Evolutionary conservation across 2,888 invertebrate genomes (phyloP).

Genomic region (Cryptus armator): DNA sequence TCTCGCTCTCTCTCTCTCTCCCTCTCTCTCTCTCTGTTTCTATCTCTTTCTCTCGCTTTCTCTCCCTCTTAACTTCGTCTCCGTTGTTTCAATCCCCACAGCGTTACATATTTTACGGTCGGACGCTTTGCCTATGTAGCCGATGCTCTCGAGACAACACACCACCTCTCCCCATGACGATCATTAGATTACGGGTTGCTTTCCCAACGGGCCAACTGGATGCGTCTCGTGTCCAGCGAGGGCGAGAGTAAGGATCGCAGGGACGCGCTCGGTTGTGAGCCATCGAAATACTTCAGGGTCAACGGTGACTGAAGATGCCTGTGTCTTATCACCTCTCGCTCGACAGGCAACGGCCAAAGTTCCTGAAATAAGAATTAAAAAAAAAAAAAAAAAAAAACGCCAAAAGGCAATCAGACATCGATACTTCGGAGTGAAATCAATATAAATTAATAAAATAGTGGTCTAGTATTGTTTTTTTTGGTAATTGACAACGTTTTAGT

Average conservation of each 20-base stretch:
- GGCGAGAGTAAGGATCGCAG: conserved; percentile 87
- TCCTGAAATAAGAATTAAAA: conserved; percentile 83
- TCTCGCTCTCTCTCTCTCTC: background rate
- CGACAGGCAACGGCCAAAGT: conserved; percentile 88
- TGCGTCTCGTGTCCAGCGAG: conserved; percentile 86
- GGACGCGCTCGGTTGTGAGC: conserved; percentile 86
- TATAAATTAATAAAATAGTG: too few relatives aligned
- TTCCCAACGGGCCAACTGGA: conserved; percentile 84
- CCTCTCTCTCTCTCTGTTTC: conserved; percentile 27
- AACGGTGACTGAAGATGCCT: conserved; percentile 89
- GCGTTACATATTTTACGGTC: conserved; percentile 19
- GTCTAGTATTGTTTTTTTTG: too few relatives aligned
- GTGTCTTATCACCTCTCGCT: conserved; percentile 90
- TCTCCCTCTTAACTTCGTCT: conserved; percentile 29
- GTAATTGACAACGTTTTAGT: too few relatives aligned
- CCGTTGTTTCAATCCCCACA: conserved; percentile 19
- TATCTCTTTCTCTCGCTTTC: conserved; percentile 11
- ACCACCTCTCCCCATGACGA: conserved; percentile 27
- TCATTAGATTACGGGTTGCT: conserved; percentile 79
- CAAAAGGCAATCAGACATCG: too few relatives aligned
- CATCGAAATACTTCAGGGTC: conserved; percentile 87
- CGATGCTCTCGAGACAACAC: conserved; percentile 18
- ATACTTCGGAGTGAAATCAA: too few relatives aligned
- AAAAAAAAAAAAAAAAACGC: background rate
- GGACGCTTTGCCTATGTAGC: conserved; percentile 6